Percentiles rank a stretch among this genome's conserved stretches.
phyloP scores from a whole-genome alignment of 1,140 invertebrate genomes.

The Drosophila kepulauana region DNA sequence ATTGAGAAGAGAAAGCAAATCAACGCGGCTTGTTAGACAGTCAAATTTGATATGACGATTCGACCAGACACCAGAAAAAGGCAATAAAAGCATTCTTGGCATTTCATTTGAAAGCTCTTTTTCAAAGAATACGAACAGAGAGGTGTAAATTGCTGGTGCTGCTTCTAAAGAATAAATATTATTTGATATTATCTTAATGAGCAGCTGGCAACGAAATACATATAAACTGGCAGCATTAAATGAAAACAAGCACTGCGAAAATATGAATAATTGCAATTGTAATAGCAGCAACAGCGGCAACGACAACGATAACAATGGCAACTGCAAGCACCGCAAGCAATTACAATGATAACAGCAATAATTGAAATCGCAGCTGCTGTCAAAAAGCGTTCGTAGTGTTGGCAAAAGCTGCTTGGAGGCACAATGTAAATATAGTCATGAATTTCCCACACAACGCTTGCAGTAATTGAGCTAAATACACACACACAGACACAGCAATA shows the following conservation, averaged over 20 bases:
- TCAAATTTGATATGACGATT: conserved; percentile 62
- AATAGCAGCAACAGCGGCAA: conserved; percentile 7
- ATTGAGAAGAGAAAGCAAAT: conserved; percentile 23
- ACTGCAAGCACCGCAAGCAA: conserved; percentile 51
- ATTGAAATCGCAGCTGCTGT: conserved; percentile 65
- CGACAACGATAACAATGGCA: conserved; percentile 6
- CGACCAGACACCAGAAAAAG: conserved; percentile 28
- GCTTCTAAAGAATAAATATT: background rate
- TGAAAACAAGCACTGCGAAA: conserved; percentile 4
- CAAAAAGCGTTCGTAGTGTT: conserved; percentile 31
- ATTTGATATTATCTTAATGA: conserved; percentile 6
- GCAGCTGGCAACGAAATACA: background rate
- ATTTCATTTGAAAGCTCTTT: background rate
- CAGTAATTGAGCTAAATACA: conserved; percentile 56
- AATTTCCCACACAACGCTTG: conserved; percentile 62
- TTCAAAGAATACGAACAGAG: background rate
- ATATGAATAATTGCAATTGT: conserved; percentile 8
- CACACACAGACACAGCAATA: conserved; percentile 28
- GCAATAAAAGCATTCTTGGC: conserved; percentile 4
- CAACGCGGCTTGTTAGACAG: conserved; percentile 55
- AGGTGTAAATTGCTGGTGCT: background rate
- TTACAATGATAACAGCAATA: conserved; percentile 71
- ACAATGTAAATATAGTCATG: conserved; percentile 56
- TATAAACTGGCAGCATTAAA: conserved; percentile 11
- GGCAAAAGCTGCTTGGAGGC: conserved; percentile 36